These are phyloP conservation scores for Sapajus apella DNA, from an alignment of 2,113 vertebrate genomes.

Conservation along the genomic window DNA sequence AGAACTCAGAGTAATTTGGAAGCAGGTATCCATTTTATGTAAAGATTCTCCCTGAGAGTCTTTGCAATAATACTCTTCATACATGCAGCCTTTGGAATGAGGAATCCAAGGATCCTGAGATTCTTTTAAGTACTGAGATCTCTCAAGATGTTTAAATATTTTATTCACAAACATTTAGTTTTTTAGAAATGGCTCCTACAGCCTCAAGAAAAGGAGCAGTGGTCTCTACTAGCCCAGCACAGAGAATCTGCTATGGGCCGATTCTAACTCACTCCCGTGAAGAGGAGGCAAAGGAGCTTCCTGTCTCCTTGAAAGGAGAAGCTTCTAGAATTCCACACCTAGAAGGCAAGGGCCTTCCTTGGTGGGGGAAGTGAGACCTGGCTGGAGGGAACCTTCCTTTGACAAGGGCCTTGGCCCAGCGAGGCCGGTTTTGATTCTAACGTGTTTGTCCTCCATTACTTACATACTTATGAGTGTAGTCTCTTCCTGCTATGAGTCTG, in stretches of 20 bases:
- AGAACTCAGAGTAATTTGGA: constrained; percentile 7
- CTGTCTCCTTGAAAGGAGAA: neutral
- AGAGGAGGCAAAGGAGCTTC: neutral
- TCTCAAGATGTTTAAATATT: constrained; percentile 10
- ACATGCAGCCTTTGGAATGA: neutral
- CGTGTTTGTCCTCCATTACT: neutral
- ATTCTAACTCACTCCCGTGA: neutral
- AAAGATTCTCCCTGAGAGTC: neutral
- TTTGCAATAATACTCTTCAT: neutral
- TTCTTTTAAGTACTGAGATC: neutral
- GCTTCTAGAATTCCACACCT: neutral
- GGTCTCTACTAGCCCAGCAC: neutral
- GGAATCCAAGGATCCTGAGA: neutral
- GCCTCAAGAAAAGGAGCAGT: neutral
- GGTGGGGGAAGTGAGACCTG: neutral
- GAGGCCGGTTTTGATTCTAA: neutral
- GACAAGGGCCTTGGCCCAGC: neutral
- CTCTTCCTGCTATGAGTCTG: neutral
- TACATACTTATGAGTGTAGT: neutral
- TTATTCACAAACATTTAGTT: neutral
- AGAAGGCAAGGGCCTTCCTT: neutral
- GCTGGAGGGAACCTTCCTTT: neutral
- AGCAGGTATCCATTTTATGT: neutral
- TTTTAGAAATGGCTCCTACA: neutral
- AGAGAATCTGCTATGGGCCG: neutral